phyloP scores from a whole-genome alignment of 2,113 vertebrate genomes.

The Rafetus swinhoei region DNA sequence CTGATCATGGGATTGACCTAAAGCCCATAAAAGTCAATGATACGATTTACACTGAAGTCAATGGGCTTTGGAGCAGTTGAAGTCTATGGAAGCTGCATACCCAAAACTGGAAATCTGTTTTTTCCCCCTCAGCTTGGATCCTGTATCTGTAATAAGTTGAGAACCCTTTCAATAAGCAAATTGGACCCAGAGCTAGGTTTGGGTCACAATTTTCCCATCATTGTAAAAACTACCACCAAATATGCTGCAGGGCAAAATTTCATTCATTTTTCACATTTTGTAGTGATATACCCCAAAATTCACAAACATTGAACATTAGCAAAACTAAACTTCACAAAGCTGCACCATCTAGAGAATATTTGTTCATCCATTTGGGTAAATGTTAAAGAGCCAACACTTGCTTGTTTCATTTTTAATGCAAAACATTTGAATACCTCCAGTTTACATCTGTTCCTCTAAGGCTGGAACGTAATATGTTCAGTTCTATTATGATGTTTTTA shows the following conservation, averaged over 20 bases:
- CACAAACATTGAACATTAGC: neutral
- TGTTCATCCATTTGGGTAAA: neutral
- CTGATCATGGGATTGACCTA: neutral
- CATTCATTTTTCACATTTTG: neutral
- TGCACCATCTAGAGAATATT: neutral
- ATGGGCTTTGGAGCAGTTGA: accelerated
- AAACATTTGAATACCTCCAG: neutral
- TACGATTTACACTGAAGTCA: neutral
- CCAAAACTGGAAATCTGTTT: accelerated
- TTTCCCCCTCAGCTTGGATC: no score
- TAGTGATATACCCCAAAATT: neutral
- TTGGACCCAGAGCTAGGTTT: neutral
- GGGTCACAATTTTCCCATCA: accelerated
- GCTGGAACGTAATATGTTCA: constrained; percentile 32
- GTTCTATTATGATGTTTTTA: constrained; percentile 56
- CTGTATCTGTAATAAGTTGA: neutral
- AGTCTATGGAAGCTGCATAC: neutral
- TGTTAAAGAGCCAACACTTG: accelerated
- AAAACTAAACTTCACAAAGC: neutral
- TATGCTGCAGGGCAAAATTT: neutral
- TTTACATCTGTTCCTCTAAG: constrained; percentile 14
- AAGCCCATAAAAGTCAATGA: neutral
- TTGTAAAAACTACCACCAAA: neutral
- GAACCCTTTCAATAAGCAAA: neutral
- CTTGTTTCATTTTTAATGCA: neutral